Percentiles rank a stretch among this genome's conserved stretches.
Evolutionary conservation across 2,113 vertebrate species (phyloP).

Genomic region (Varanus salvator): DNA sequence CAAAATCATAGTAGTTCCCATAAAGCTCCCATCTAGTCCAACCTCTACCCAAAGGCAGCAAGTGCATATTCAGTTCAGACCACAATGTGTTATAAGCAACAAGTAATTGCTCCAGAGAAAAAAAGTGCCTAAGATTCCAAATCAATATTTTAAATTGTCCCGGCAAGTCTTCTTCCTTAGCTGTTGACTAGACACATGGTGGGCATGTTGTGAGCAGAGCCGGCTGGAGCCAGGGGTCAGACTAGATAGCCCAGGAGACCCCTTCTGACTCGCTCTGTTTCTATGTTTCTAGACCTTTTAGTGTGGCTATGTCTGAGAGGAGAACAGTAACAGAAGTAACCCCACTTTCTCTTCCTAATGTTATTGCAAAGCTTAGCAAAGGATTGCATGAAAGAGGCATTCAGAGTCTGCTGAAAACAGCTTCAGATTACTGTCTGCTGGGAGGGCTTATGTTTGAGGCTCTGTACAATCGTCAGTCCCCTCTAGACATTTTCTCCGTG

Average conservation of each 20-base stretch:
- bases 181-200: too few relatives aligned
- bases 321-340: not conserved
- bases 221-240: too few relatives aligned
- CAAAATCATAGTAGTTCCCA: not conserved
- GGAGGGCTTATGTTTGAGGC: slow-evolving; percentile 54
- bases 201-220: too few relatives aligned
- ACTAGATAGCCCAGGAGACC: too few relatives aligned
- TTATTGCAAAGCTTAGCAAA: slow-evolving; percentile 44
- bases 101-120: not conserved
- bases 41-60: not conserved
- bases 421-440: slow-evolving; percentile 58
- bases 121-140: not conserved
- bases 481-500: slow-evolving; percentile 55
- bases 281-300: not conserved
- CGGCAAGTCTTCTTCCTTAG: not conserved
- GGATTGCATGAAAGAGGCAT: slow-evolving; percentile 46
- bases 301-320: not conserved
- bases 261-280: too few relatives aligned
- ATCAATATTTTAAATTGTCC: not conserved
- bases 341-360: not conserved
- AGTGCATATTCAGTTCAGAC: not conserved
- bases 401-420: slow-evolving; percentile 16
- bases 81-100: not conserved
- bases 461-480: slow-evolving; percentile 65
- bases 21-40: not conserved